phyloP scores from a whole-genome alignment of 92 coral and sea anemone species.

The Blastomussa wellsi region DNA sequence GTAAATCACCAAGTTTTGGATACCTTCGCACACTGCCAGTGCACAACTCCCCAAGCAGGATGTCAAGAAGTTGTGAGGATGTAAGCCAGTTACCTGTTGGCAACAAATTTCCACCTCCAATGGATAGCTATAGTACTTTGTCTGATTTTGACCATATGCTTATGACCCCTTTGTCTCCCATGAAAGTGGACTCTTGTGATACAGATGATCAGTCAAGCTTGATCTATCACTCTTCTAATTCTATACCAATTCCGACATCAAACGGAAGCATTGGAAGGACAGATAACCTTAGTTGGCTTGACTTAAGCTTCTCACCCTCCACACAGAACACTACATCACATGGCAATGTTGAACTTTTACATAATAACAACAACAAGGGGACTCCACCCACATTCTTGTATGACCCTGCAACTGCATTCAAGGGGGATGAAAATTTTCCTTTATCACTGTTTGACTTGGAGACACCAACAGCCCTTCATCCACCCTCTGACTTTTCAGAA shows the following conservation, averaged over 20 bases:
- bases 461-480: conserved; percentile 57
- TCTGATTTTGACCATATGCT: conserved; percentile 81
- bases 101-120: conserved; percentile 64
- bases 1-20: conserved; percentile 71
- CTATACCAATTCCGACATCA: conserved; percentile 73
- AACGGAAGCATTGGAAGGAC: conserved; percentile 46
- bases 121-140: conserved; percentile 55
- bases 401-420: conserved; percentile 64
- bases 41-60: conserved; percentile 64
- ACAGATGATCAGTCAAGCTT: conserved; percentile 59
- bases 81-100: conserved; percentile 52
- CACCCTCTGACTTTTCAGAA: conserved; percentile 75
- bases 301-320: conserved; percentile 71
- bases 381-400: conserved; percentile 80
- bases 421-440: conserved; percentile 69
- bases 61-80: conserved; percentile 83
- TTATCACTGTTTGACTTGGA: conserved; percentile 86
- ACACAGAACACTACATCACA: conserved; percentile 45
- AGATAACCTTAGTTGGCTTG: conserved; percentile 77
- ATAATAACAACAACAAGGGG: conserved; percentile 52
- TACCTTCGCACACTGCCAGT: conserved; percentile 20
- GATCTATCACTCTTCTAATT: conserved; percentile 52
- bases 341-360: conserved; percentile 26
- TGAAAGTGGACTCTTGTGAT: conserved; percentile 79
- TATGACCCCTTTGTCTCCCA: conserved; percentile 89